A percentile compares a stretch with the other conserved stretches of the same genome.
Conservation (phyloP, 2,113 vertebrate genomes). For the Serinus canaria region DNA sequence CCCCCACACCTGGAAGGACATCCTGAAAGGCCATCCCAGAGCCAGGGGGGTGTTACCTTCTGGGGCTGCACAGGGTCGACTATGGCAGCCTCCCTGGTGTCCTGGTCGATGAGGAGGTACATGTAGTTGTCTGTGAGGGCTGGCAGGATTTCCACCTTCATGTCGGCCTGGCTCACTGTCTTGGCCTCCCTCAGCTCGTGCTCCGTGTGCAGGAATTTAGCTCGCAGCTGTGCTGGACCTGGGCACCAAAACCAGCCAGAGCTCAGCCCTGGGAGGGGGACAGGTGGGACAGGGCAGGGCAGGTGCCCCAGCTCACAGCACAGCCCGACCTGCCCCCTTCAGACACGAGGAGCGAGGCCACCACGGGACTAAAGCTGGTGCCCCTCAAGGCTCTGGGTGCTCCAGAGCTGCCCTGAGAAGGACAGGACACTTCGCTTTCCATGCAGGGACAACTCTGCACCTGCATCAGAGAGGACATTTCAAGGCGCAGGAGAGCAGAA, state of each 20-base stretch:
- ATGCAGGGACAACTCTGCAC: not conserved
- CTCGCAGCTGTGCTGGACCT: constrained; percentile 74
- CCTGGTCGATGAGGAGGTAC: constrained; percentile 93
- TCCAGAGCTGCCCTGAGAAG: not conserved
- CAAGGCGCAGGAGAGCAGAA: not conserved
- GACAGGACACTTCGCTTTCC: not conserved
- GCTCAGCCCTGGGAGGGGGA: not conserved
- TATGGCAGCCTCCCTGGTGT: constrained; percentile 87
- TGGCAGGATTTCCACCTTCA: constrained; percentile 91
- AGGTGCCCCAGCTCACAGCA: not conserved
- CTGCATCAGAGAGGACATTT: not conserved
- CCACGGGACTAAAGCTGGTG: fast-evolving
- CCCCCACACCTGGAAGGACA: not conserved
- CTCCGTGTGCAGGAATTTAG: constrained; percentile 49
- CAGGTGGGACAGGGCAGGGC: not conserved
- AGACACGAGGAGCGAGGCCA: not conserved
- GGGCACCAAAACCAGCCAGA: not conserved
- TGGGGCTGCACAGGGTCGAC: constrained; percentile 94
- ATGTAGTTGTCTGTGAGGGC: constrained; percentile 98
- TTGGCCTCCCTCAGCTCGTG: constrained; percentile 67
- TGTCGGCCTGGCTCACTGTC: constrained; percentile 74
- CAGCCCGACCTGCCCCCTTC: not conserved
- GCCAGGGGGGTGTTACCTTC: constrained; percentile 73
- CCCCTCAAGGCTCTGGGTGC: not conserved
- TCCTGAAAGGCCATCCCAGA: not conserved